Evolutionary conservation across 2,888 invertebrate species (phyloP).

Genomic region (Agrochola litura): DNA sequence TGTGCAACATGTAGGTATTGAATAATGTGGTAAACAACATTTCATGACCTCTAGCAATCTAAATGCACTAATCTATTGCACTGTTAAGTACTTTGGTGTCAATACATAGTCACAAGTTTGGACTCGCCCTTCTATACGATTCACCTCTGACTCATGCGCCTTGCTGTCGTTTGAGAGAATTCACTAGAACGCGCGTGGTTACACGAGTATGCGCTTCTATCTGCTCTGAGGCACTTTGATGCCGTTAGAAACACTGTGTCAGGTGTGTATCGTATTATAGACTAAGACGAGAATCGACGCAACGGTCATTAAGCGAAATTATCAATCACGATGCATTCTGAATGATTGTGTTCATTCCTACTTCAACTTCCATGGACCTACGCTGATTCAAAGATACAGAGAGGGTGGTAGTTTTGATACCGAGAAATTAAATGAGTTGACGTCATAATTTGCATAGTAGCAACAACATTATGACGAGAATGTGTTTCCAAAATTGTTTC

Average conservation of each 20-base stretch:
- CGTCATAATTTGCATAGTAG: neutral
- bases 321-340: neutral
- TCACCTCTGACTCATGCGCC: neutral
- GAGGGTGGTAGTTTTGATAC: neutral
- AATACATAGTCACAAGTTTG: constrained; percentile 5
- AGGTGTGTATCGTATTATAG: constrained; percentile 15
- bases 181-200: neutral
- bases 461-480: constrained; percentile 1
- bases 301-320: neutral
- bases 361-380: neutral
- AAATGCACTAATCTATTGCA: neutral
- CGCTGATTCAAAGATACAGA: neutral
- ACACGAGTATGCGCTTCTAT: neutral
- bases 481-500: neutral
- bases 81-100: neutral
- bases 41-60: neutral
- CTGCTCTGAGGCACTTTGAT: neutral
- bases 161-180: neutral
- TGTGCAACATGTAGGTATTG: neutral
- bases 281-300: neutral
- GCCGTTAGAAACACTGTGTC: neutral
- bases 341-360: constrained; percentile 1
- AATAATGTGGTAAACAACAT: neutral
- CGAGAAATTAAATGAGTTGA: neutral
- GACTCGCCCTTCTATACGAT: constrained; percentile 19